Evolutionary conservation across 2,888 invertebrate genomes (phyloP).

Genomic region (Pheosia gnoma): DNA sequence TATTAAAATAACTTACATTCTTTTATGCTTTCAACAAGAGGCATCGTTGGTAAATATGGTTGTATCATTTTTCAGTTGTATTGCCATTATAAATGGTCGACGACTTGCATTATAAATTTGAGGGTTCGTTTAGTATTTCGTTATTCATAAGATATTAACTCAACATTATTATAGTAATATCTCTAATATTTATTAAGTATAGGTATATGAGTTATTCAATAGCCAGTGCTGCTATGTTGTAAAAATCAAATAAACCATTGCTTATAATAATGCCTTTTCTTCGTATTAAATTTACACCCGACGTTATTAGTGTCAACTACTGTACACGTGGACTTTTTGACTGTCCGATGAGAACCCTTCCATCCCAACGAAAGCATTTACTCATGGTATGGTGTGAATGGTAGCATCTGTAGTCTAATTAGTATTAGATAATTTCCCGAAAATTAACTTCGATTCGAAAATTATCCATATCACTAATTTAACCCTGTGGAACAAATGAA

Average conservation of each 20-base stretch:
- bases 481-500: background rate
- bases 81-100: too few relatives aligned
- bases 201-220: slow-evolving; percentile 34
- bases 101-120: too few relatives aligned
- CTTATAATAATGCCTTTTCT: slow-evolving; percentile 20
- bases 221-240: slow-evolving; percentile 40
- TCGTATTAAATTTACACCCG: background rate
- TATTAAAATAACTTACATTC: background rate
- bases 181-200: slow-evolving; percentile 37
- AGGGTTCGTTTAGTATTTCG: slow-evolving; percentile 17
- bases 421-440: too few relatives aligned
- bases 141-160: background rate
- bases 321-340: too few relatives aligned
- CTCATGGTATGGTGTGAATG: too few relatives aligned
- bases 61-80: background rate
- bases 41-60: slow-evolving; percentile 17
- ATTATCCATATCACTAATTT: too few relatives aligned
- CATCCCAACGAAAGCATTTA: too few relatives aligned
- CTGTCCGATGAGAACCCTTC: too few relatives aligned
- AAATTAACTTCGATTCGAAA: too few relatives aligned
- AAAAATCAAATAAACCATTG: slow-evolving; percentile 41
- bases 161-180: slow-evolving; percentile 18
- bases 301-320: too few relatives aligned
- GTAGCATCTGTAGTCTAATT: too few relatives aligned
- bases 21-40: slow-evolving; percentile 10